phyloP scores from a whole-genome alignment of 2,888 invertebrate genomes.

The Xylota sylvarum region DNA sequence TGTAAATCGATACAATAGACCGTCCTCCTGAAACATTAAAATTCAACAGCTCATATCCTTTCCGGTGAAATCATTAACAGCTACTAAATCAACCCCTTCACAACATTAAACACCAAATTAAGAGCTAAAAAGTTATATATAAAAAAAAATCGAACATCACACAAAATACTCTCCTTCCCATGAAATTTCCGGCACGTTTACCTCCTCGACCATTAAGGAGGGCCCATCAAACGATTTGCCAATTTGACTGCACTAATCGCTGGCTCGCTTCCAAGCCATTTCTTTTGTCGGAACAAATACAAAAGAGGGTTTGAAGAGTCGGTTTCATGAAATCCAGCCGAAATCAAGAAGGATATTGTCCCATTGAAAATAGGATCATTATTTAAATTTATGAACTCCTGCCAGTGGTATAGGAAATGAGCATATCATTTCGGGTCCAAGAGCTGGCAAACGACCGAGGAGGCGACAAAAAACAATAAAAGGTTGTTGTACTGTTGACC shows the following conservation, averaged over 20 bases:
- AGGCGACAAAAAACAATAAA: not conserved
- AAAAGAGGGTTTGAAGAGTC: constrained; percentile 3
- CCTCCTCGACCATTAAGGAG: constrained; percentile 39
- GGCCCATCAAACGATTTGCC: constrained; percentile 36
- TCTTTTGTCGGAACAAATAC: constrained; percentile 39
- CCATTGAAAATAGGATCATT: constrained; percentile 43
- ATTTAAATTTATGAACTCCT: constrained; percentile 63
- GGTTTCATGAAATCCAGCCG: constrained; percentile 9
- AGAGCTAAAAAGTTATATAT: constrained; percentile 20
- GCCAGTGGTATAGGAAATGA: constrained; percentile 25
- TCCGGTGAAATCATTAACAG: constrained; percentile 52
- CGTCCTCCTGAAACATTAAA: constrained; percentile 36
- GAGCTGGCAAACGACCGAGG: not conserved
- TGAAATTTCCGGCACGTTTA: constrained; percentile 61
- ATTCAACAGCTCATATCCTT: constrained; percentile 41
- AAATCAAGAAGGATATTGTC: constrained; percentile 46
- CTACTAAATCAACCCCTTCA: constrained; percentile 57
- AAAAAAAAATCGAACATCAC: not conserved
- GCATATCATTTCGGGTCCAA: constrained; percentile 38
- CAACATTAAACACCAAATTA: constrained; percentile 52
- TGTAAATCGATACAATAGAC: not conserved
- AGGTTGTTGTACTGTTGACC: constrained; percentile 18
- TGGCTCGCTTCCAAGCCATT: constrained; percentile 66
- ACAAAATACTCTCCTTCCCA: constrained; percentile 8
- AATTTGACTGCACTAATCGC: constrained; percentile 65